Percentiles rank a stretch among this genome's conserved stretches.
phyloP scores from a whole-genome alignment of 2,113 vertebrate species.

The Pionites leucogaster region DNA sequence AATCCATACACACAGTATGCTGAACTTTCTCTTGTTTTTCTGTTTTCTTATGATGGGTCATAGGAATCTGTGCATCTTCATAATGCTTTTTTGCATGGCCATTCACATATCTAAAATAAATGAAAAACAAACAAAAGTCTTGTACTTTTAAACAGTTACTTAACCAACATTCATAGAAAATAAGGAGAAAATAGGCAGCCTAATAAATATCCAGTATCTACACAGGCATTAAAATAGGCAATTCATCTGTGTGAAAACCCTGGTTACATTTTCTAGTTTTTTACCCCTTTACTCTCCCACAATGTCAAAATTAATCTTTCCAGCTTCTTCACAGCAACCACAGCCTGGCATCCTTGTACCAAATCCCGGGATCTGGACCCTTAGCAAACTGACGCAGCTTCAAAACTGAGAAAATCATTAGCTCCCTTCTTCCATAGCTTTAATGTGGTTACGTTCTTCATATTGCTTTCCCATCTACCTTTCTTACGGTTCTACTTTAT shows the following conservation, averaged over 20 bases:
- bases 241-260: background rate
- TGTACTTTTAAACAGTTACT: background rate
- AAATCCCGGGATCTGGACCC: background rate
- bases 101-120: constrained; percentile 90
- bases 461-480: background rate
- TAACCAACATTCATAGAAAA: background rate
- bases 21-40: constrained; percentile 88
- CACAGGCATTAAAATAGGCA: background rate
- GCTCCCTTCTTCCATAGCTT: background rate
- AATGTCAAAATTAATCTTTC: background rate
- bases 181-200: background rate
- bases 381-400: background rate
- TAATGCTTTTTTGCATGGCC: constrained; percentile 99
- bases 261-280: background rate
- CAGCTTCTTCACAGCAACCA: background rate
- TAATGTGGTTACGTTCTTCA: background rate
- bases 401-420: background rate
- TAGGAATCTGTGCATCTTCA: constrained; percentile 85
- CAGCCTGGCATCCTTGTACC: background rate
- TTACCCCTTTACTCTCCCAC: background rate
- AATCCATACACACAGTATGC: constrained; percentile 97
- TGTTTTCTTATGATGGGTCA: constrained; percentile 82
- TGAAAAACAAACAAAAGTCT: background rate
- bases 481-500: background rate
- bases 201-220: background rate